Evolutionary conservation across 2,113 vertebrate genomes (phyloP).

Genomic region (Protomyctophum bolini): DNA sequence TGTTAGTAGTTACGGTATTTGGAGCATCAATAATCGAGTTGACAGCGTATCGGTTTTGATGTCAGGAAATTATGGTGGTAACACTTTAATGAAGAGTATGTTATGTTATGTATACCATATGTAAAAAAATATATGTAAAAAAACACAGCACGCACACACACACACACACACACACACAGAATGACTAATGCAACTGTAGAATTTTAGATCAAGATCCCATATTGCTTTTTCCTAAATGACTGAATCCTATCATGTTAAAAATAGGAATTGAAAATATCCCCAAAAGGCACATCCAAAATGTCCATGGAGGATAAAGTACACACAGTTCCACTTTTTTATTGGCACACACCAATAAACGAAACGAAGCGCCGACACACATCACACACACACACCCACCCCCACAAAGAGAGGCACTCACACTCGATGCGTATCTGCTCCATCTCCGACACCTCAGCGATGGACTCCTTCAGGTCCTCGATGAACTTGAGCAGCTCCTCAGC

Average conservation of each 20-base stretch:
- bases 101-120: neutral
- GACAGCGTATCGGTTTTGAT: neutral
- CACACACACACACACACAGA: neutral
- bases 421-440: conserved; percentile 98
- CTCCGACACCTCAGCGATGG: conserved; percentile 95
- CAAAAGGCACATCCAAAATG: too few species aligned
- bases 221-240: too few species aligned
- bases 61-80: neutral
- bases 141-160: neutral
- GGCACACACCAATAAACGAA: too few species aligned
- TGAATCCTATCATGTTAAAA: too few species aligned
- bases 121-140: neutral
- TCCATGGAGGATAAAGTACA: too few species aligned
- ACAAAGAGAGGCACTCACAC: conserved; percentile 80
- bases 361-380: too few species aligned
- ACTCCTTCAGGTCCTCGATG: conserved; percentile 96
- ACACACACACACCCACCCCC: conserved; percentile 3
- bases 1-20: neutral
- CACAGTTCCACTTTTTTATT: too few species aligned
- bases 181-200: too few species aligned
- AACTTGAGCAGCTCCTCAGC: conserved; percentile 97
- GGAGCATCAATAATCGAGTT: neutral
- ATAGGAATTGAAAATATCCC: too few species aligned
- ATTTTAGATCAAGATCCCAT: too few species aligned
- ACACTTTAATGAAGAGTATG: neutral